A percentile compares a stretch with the other conserved stretches of the same genome.
phyloP scores from a whole-genome alignment of 2,113 vertebrate genomes.

The Calcarius ornatus region DNA sequence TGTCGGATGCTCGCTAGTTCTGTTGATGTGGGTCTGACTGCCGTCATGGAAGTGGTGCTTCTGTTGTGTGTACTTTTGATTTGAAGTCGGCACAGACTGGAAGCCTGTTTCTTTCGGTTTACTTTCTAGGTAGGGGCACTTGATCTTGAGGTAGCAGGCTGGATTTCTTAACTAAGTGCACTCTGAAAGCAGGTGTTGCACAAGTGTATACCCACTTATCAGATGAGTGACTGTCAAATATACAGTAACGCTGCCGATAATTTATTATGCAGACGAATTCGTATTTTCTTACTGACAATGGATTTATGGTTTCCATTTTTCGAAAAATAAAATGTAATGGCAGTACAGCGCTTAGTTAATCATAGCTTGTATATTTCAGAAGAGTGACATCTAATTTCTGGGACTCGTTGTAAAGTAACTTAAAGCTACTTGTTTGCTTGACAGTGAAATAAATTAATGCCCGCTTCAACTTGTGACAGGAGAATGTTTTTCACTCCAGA shows the following conservation, averaged over 20 bases:
- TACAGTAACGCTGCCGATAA: accelerated
- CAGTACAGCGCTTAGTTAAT: background rate
- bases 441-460: background rate
- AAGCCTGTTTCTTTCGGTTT: conserved; percentile 17
- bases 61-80: background rate
- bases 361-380: background rate
- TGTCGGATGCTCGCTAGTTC: background rate
- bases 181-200: background rate
- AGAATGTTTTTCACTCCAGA: background rate
- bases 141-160: background rate
- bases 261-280: background rate
- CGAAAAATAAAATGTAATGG: background rate
- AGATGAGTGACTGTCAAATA: background rate
- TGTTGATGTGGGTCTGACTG: background rate
- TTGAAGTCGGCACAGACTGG: background rate
- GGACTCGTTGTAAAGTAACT: background rate
- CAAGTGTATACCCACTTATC: background rate
- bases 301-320: background rate
- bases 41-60: conserved; percentile 4
- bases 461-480: background rate
- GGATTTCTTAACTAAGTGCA: background rate
- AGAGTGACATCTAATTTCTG: background rate
- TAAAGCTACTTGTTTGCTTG: conserved; percentile 11
- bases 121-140: conserved; percentile 8
- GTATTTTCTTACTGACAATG: background rate